Base-by-base conservation (phyloP, 2,888 invertebrate species). In the Apamea anceps region DNA sequence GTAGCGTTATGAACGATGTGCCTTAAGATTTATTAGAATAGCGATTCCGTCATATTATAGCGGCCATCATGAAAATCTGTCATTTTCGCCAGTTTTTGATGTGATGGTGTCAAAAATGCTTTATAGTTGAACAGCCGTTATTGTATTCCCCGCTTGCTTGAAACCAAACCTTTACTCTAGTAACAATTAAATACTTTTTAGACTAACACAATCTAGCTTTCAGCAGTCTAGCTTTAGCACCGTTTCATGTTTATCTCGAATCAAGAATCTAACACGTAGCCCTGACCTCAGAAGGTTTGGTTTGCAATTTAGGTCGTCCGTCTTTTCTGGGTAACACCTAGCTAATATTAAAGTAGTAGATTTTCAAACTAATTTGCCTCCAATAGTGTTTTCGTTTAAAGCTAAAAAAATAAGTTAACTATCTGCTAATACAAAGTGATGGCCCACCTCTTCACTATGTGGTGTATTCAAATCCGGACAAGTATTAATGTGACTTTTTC, bases 231-330 rank as follows among this genome's bases (percentile, higher is more conserved):
- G 18, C 18, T 68, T 51, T 4, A 12, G 32, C 5, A 12, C 54
- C 18, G 32, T 65, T 81, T 65, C 63, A 65, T 72, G 57, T 45
- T 54, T 45, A 54, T 72, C 57, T 57, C 74, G n/a, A 74, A 73
- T 81, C 57, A 73, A 28, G 60, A 57, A 65, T 66, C 10, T 48
- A 37, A 79, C 48, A 54, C 28, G 81, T 54, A 65, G 54, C 79
- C 60, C 66, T 80, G 51, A 82, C 60, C 51, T 51, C 42, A 6
- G 51, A 45, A 62, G n/a, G 51, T 75, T 66, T 51, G 32, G 51
- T n/a, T 75, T 42, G 32, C 51, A 10, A 74, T 80, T 73, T 51
- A 5, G 75, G 75, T 74, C 65, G 5, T 63, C 18, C 18, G 28
- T 57, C 37, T 73, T 32, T 81, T 82, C 37, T 73, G 3, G 48